Percentiles rank a stretch among this genome's conserved stretches.
Conservation (phyloP, 2,888 invertebrate genomes). For the Apodemia zela region DNA sequence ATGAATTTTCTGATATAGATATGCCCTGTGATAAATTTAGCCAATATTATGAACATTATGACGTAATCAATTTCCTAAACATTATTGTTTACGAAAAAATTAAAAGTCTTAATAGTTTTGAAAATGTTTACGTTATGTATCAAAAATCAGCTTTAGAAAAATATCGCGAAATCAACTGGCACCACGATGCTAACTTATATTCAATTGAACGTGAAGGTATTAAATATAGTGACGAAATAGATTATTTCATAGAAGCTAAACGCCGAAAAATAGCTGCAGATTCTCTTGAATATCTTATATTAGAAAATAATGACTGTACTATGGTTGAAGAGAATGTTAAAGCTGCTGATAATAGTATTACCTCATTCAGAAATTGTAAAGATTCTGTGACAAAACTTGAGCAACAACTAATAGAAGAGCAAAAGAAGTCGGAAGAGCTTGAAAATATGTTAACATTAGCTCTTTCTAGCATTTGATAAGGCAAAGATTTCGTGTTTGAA, state of each 20-base stretch:
- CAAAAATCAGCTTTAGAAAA: conserved; percentile 73
- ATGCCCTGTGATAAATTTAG: conserved; percentile 58
- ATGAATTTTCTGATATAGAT: conserved; percentile 56
- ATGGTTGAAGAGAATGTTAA: conserved; percentile 59
- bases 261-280: conserved; percentile 63
- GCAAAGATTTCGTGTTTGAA: neutral
- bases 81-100: conserved; percentile 78
- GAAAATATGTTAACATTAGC: conserved; percentile 71
- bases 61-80: conserved; percentile 78
- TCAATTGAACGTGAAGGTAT: conserved; percentile 59
- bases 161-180: conserved; percentile 80
- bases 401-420: conserved; percentile 64
- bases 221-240: conserved; percentile 59
- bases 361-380: conserved; percentile 52
- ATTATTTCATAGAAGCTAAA: conserved; percentile 57
- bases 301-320: conserved; percentile 63
- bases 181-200: conserved; percentile 65
- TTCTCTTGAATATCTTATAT: conserved; percentile 58
- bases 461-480: conserved; percentile 46
- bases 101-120: conserved; percentile 62
- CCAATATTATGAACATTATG: conserved; percentile 59
- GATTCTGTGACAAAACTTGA: conserved; percentile 69
- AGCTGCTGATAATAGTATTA: conserved; percentile 52
- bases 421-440: conserved; percentile 63
- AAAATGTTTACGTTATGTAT: conserved; percentile 78